Conservation (phyloP, 2,888 invertebrate genomes). For the Hylaea fasciaria region DNA sequence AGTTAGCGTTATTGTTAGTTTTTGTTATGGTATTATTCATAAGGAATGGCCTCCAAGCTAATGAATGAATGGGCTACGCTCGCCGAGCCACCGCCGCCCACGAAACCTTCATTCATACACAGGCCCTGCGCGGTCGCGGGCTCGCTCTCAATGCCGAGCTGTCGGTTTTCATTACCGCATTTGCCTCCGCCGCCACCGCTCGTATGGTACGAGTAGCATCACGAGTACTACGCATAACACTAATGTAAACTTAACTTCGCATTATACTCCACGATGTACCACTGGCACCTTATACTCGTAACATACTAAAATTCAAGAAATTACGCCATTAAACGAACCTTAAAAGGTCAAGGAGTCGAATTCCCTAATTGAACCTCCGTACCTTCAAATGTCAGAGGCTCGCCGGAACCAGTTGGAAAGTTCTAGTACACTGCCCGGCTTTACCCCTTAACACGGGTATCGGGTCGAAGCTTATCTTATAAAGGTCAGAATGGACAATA, state of each 20-base stretch:
- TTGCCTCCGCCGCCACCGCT: conserved; percentile 29
- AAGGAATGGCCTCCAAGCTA: conserved; percentile 78
- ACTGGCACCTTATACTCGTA: too few species aligned
- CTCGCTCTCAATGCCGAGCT: conserved; percentile 65
- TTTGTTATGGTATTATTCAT: conserved; percentile 81
- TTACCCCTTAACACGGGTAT: conserved; percentile 47
- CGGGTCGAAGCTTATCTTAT: conserved; percentile 62
- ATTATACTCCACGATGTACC: neutral
- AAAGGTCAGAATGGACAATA: conserved; percentile 74
- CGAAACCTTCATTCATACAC: conserved; percentile 77
- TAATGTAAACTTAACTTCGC: neutral
- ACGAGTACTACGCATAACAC: conserved; percentile 2
- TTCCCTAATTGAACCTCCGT: conserved; percentile 20
- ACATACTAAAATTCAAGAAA: too few species aligned
- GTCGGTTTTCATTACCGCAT: conserved; percentile 46
- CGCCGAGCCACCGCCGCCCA: conserved; percentile 65
- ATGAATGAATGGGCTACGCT: conserved; percentile 78
- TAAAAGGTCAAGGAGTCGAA: conserved; percentile 36
- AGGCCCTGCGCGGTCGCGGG: conserved; percentile 72
- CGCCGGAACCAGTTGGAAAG: conserved; percentile 31
- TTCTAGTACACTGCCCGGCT: conserved; percentile 43
- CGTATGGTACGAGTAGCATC: conserved; percentile 45
- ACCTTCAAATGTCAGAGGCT: conserved; percentile 52
- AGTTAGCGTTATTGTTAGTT: conserved; percentile 67
- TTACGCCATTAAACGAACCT: conserved; percentile 16